A percentile compares a stretch with the other conserved stretches of the same genome.
Conservation (phyloP, 2,888 invertebrate genomes). For the Chymomyza amoena region DNA sequence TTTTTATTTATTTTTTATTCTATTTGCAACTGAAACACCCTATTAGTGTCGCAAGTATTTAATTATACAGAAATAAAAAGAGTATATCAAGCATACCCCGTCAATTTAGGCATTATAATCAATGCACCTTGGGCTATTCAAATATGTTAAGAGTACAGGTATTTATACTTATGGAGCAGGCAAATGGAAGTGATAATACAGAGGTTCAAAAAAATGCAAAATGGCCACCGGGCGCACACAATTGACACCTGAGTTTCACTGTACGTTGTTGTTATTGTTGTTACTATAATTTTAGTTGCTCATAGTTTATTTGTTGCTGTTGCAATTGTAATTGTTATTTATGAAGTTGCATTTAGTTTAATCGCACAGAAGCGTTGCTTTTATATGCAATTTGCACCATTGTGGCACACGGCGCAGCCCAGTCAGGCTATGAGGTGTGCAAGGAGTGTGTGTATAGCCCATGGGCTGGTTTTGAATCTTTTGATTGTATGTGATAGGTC, state of each 20-base stretch:
- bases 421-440: background rate
- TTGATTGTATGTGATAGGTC: background rate
- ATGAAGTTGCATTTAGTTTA: slow-evolving; percentile 71
- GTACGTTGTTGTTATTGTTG: slow-evolving; percentile 30
- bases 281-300: slow-evolving; percentile 33
- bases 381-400: slow-evolving; percentile 40
- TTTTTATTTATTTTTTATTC: no score
- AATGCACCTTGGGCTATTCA: background rate
- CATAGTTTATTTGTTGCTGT: slow-evolving; percentile 30
- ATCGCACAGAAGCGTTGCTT: slow-evolving; percentile 47
- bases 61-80: no score
- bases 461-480: background rate
- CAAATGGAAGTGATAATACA: background rate
- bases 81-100: background rate
- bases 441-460: no score
- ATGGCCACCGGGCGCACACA: slow-evolving; percentile 59
- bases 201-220: slow-evolving; percentile 26
- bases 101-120: background rate
- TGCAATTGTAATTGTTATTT: slow-evolving; percentile 71
- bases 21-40: no score
- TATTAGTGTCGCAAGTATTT: no score
- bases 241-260: slow-evolving; percentile 64
- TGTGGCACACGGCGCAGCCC: slow-evolving; percentile 23
- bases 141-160: background rate
- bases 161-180: background rate